phyloP scores from a whole-genome alignment of 2,888 invertebrate species.

The Tipula confusa region DNA sequence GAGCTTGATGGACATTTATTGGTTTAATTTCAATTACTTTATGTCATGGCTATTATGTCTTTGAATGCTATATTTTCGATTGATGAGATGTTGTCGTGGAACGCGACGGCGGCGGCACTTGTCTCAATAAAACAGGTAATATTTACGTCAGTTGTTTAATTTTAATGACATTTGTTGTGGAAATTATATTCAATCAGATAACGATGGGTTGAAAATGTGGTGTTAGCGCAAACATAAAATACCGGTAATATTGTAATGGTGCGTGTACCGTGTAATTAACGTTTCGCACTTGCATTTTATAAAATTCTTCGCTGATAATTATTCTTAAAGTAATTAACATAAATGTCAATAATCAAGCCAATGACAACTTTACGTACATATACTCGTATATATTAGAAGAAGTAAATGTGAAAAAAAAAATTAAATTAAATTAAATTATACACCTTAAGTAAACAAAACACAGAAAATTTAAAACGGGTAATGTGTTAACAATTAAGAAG shows the following conservation, averaged over 20 bases:
- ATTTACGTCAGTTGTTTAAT: neutral
- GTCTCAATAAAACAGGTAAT: neutral
- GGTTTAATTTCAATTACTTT: constrained; percentile 20
- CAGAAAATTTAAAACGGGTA: neutral
- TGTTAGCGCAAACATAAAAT: neutral
- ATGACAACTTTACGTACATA: constrained; percentile 4
- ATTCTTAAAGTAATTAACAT: neutral
- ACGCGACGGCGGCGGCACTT: neutral
- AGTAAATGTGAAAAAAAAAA: neutral
- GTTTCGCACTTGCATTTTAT: neutral
- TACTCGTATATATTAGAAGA: neutral
- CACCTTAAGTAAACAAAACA: neutral
- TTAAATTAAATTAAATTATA: neutral
- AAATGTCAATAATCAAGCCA: constrained; percentile 1
- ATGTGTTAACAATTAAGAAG: constrained; percentile 25
- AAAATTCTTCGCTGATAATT: neutral
- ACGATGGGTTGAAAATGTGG: neutral
- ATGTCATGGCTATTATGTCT: neutral
- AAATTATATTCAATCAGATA: constrained; percentile 5
- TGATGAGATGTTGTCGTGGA: neutral
- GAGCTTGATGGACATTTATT: neutral
- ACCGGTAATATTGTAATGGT: neutral
- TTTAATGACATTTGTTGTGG: neutral
- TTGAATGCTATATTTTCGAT: neutral
- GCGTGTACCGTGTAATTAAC: neutral